Evolutionary conservation across 2,113 vertebrate species (phyloP), one percentile per base, ranked within the genome.

Genomic region (Pomatorhinus ruficollis): DNA sequence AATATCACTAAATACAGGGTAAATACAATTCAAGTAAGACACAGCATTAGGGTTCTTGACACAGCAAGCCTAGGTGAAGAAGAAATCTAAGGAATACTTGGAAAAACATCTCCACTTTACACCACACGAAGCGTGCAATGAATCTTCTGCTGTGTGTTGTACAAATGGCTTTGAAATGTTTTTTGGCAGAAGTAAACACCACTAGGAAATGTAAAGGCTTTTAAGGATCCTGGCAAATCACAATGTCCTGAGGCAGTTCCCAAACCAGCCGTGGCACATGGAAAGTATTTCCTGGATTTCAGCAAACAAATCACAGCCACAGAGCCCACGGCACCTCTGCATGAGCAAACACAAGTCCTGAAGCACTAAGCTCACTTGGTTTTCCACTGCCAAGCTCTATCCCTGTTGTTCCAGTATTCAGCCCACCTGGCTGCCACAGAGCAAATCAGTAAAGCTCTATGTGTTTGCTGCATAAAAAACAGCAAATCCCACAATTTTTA

Each of bases 111-210:
- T 60, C 44, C 35, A 33, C 57, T 50, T 70, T 5, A 81, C 59
- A 56, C 24, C 60, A 70, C 11, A 14, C 0, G 0, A 52, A 49
- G 8, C 6, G 2, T 3, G 14, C 31, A 50, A 75, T 30, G 27
- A 31, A 68, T 75, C 39, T 63, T 82, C 57, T 24, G 13, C 1
- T 57, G 56, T 11, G 30, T 42, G 53, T 18, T 33, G 30, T 12
- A 40, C 6, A 9, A 10, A 44, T 2, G 22, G 89, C 53, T 83
- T 24, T 54, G 33, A 66, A 88, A 71, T 47, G 24, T 2, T 65
- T 68, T 61, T 5, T 75, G 44, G 64, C 64, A 77, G 78, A 65
- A 50, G 30, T 23, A 35, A 82, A 8, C 28, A 28, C 31, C 59
- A 28, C 28, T 6, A 70, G n/a, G 53, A 93, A 71, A 76, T 13